phyloP scores from a whole-genome alignment of 2,113 vertebrate genomes.

The Columba janthina region DNA sequence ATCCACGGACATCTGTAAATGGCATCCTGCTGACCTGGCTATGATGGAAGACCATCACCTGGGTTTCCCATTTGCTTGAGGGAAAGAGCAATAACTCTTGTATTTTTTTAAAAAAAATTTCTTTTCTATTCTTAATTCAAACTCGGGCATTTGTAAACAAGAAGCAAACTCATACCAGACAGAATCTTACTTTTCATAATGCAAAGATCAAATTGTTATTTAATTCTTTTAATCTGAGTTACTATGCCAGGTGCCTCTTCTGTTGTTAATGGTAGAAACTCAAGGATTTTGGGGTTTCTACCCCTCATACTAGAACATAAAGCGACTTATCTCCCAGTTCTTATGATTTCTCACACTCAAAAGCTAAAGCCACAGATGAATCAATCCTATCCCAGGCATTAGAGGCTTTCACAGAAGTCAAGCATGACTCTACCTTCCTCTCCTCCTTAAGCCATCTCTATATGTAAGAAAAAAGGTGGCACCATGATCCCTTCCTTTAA shows the following conservation, averaged over 20 bases:
- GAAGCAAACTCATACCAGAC: slow-evolving; percentile 28
- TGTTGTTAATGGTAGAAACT: neutral
- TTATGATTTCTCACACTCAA: neutral
- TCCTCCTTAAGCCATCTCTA: neutral
- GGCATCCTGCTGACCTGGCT: neutral
- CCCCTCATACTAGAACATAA: neutral
- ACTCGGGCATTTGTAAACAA: slow-evolving; percentile 31
- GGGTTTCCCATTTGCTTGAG: neutral
- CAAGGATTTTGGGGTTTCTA: neutral
- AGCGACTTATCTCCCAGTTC: neutral
- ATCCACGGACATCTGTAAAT: neutral
- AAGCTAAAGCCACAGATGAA: neutral
- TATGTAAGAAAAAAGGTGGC: neutral
- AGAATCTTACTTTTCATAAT: slow-evolving; percentile 7
- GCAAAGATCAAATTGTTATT: slow-evolving; percentile 9
- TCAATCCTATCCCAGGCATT: neutral
- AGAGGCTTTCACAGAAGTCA: neutral
- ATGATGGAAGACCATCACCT: neutral
- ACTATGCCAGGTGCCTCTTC: neutral
- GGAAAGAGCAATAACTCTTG: neutral
- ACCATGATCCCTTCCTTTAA: neutral
- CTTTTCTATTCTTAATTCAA: slow-evolving; percentile 11
- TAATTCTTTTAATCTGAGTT: slow-evolving; percentile 5
- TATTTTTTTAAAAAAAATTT: too few relatives aligned
- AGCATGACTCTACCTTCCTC: neutral